These are phyloP conservation scores for Cerceris rybyensis DNA, from an alignment of 2,888 invertebrate genomes.

Conservation along the genomic window DNA sequence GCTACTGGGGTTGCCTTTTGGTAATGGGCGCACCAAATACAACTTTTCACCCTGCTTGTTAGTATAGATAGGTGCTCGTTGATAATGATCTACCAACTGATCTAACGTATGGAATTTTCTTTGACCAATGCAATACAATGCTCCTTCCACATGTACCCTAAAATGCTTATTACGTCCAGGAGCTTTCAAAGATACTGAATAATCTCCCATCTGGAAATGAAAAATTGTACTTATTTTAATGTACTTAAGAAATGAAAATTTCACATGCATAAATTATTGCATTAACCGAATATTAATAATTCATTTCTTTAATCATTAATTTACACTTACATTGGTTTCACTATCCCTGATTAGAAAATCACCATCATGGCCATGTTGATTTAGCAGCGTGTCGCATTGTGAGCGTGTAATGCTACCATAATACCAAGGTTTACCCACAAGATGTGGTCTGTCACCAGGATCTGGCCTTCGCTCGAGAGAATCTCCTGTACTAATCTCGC, in stretches of 20 bases:
- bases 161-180: constrained; percentile 99
- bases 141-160: constrained; percentile 97
- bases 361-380: constrained; percentile 97
- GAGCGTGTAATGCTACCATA: constrained; percentile 97
- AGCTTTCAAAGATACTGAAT: constrained; percentile 98
- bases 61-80: constrained; percentile 99
- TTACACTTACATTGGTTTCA: constrained; percentile 96
- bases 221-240: neutral
- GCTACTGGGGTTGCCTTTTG: constrained; percentile 83
- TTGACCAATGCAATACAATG: constrained; percentile 98
- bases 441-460: constrained; percentile 86
- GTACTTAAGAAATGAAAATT: constrained; percentile 1
- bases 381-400: constrained; percentile 97
- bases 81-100: constrained; percentile 98
- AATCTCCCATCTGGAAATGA: constrained; percentile 94
- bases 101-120: constrained; percentile 98
- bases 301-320: neutral
- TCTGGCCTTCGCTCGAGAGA: constrained; percentile 83
- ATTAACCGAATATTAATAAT: neutral
- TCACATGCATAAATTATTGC: neutral
- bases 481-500: constrained; percentile 80
- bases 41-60: constrained; percentile 99
- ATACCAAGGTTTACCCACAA: constrained; percentile 96
- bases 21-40: constrained; percentile 96
- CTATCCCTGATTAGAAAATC: constrained; percentile 99